Base-by-base conservation (phyloP, 2,113 vertebrate genomes). In the Pelmatolapia mariae region DNA sequence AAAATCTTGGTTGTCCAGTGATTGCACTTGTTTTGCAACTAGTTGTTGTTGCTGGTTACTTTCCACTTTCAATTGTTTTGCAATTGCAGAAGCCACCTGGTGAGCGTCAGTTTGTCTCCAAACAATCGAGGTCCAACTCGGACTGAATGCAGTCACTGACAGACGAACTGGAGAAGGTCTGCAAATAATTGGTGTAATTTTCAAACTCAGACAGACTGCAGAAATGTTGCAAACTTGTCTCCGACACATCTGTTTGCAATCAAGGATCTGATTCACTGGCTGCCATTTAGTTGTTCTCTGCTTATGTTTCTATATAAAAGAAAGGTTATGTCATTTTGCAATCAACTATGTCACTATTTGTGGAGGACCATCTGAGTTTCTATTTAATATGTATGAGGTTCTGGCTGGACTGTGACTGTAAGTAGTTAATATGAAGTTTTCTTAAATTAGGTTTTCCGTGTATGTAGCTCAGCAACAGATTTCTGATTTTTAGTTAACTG, bases 371-470 rank as follows among this genome's bases (percentile, higher is more conserved):
- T n/a, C 18, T 36, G 59, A 63, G 18, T n/a, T 66, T 66, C 18
- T 38, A 38, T 13, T n/a, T 38, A n/a, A 66, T 66, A 5, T 38
- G 31, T 36, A 8, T 66, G 19, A 40, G 11, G 0, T 22, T 68
- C 63, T 66, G 61, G 19, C 18, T 36, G 31, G 61, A 66, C n/a
- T 24, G 0, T 43, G 66, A 0, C 40, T 71, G 38, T 43, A 40
- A 68, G 0, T 15, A 43, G n/a, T 24, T 24, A 9, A 71, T 71
- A 22, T 4, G 12, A 71, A 68, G 36, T 68, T 68, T 13, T 63
- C 29, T 63, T 36, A 33, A 63, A 63, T 61, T 2, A 4, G 16
- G 5, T 61, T 61, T 61, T 0, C 5, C 0, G 3, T 66, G 31
- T 66, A 5, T 68, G 63, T 40, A 68, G 19, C 36, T 22, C 59